These are phyloP conservation scores for Heterodera filipjevi DNA, from an alignment of 2,888 invertebrate species.

Conservation along the genomic window DNA sequence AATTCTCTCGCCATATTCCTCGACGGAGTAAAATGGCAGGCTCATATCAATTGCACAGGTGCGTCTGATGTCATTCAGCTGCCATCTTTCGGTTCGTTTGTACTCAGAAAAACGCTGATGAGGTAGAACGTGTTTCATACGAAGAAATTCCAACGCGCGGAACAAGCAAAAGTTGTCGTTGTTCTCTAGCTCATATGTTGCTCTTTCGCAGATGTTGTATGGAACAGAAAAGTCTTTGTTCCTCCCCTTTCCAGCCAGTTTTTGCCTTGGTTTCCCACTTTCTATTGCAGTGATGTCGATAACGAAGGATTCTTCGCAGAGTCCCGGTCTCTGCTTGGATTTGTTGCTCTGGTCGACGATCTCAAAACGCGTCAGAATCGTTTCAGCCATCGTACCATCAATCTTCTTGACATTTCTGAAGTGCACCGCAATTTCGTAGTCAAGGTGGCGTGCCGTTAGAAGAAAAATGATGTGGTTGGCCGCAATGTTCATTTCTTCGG, in stretches of 20 bases:
- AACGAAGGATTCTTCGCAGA: not conserved
- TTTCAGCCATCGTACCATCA: not conserved
- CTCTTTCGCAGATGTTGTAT: not conserved
- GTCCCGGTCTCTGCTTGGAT: not conserved
- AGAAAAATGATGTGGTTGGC: not conserved
- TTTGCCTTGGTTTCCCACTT: not conserved
- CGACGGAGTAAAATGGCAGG: conserved; percentile 2
- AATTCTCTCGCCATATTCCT: not conserved
- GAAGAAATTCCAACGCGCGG: not conserved
- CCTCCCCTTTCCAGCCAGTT: not conserved
- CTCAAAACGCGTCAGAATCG: not conserved
- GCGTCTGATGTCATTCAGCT: not conserved
- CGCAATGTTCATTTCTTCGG: not conserved
- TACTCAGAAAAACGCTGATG: not conserved
- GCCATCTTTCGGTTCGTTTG: not conserved
- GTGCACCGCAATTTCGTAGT: not conserved
- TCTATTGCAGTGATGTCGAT: not conserved
- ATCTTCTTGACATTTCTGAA: not conserved
- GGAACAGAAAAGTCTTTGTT: not conserved
- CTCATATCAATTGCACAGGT: not conserved
- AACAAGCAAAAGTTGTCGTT: not conserved
- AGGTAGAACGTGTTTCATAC: not conserved
- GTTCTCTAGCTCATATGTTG: not conserved
- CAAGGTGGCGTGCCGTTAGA: not conserved
- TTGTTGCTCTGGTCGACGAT: not conserved